Base-by-base conservation (phyloP, 2,113 vertebrate genomes). In the Rousettus leschenaultii region DNA sequence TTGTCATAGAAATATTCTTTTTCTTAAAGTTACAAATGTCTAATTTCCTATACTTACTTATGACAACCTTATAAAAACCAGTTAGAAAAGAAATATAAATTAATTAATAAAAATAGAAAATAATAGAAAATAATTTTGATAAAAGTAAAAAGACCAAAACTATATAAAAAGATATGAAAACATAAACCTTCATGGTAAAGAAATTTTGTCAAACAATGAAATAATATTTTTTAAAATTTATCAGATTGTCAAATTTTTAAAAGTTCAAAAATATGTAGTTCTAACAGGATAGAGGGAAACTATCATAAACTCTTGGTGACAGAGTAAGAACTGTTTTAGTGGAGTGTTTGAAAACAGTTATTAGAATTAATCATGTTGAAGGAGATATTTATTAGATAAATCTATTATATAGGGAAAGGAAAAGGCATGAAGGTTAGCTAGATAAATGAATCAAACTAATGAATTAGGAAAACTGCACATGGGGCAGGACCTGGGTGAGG, bases 321-420 rank as follows among this genome's bases (percentile, higher is more conserved):
- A 53, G 40, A 48, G 84, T 63, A 40, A 55, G 26, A 61, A 59
- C 43, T 95, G 48, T 48, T 48, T 48, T 48, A 57, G 57, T 26
- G 66, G 26, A 70, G 5, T n/a, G 35, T 78, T 95, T 86, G 70
- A 86, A 93, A 91, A 75, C 71, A 55, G 14, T 59, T 88, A 45
- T 94, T 66, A 94, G 53, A 73, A 63, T 70, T 94, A 66, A 94
- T 89, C 43, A 68, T 45, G 59, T 87, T 70, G 48, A 95, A 45
- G 30, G 63, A 70, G 26, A 79, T 10, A 57, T 70, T 75, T 51
- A 61, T 97, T 93, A 51, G 70, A 95, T 12, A 70, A 82, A 89
- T 77, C 73, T 95, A 45, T 85, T 94, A 51, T 70, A 30, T 55
- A 75, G 28, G 45, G 63, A 80, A 22, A 83, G 16, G 38, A 86